phyloP scores from a whole-genome alignment of 2,888 invertebrate genomes.

The Eupithecia tripunctaria region DNA sequence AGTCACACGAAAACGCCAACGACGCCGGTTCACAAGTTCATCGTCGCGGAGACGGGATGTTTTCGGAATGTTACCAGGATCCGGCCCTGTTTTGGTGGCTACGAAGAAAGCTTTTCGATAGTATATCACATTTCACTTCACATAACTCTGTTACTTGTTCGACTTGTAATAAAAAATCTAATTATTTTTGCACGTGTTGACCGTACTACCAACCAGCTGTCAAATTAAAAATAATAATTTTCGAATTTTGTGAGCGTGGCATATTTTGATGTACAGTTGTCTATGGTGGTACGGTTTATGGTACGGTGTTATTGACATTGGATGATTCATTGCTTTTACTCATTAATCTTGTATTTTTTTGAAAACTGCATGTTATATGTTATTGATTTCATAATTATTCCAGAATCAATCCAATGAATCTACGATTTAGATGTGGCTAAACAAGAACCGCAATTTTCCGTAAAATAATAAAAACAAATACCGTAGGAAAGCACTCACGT shows the following conservation, averaged over 20 bases:
- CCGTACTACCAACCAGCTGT: constrained; percentile 54
- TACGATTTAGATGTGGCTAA: not conserved
- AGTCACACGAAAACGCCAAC: constrained; percentile 78
- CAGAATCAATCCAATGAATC: not conserved
- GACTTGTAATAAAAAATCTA: constrained; percentile 33
- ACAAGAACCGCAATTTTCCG: not conserved
- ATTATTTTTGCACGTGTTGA: constrained; percentile 57
- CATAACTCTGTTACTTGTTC: constrained; percentile 35
- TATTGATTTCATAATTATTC: not conserved
- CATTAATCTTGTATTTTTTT: not conserved
- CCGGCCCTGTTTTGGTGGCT: constrained; percentile 51
- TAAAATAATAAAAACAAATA: not conserved
- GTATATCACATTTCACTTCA: constrained; percentile 49
- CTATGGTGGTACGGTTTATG: constrained; percentile 54
- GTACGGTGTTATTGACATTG: constrained; percentile 22
- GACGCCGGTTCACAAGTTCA: constrained; percentile 84
- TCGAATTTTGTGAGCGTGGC: constrained; percentile 69
- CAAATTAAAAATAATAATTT: constrained; percentile 60
- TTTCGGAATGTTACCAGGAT: constrained; percentile 80
- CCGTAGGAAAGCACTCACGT: not conserved
- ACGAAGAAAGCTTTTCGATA: constrained; percentile 41
- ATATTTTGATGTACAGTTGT: constrained; percentile 56
- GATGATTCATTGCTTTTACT: not conserved
- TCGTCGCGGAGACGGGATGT: constrained; percentile 75
- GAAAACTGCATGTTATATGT: not conserved